Base-by-base conservation (phyloP, 2,888 invertebrate species). In the Eristalinus aeneus region DNA sequence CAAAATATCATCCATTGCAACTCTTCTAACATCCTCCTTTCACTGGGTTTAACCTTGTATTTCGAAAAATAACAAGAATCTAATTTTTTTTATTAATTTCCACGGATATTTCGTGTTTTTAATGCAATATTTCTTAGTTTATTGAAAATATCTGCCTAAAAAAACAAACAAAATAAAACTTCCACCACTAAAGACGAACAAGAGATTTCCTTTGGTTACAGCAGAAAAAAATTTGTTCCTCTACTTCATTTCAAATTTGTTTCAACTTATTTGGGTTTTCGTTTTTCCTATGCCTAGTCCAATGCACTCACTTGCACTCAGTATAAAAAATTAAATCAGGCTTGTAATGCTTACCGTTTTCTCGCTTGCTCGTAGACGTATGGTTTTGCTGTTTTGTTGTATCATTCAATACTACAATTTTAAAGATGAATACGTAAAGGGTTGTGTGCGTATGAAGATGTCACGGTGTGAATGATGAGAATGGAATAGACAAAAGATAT, bases 401-500 rank as follows among this genome's bases (percentile, higher is more conserved):
- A 81, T 54, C 65, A 73, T 68, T 53, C 53, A 46, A 54, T 64
- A 63, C 65, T 74, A 54, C 75, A 71, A 64, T 67, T 56, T 22
- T 60, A 67, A 74, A n/a, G 56, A 31, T 39, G 31, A 11, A 23
- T 34, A 61, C 20, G 61, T 31, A 23, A 34, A 10, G 20, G 34
- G 32, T 16, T 63, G 20, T 34, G 34, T 63, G 34, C 34, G 22
- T 64, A 22, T 72, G 39, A 34, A 68, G 53, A 54, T 77, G 71
- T 82, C 69, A 80, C 71, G 64, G 82, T 82, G 86, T 86, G 86
- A 82, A 86, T 82, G 82, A 78, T 74, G 86, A 82, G 74, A 86
- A 86, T 81, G 81, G 77, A 86, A 86, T 86, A 86, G 86, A 86
- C 86, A 86, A 86, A 84, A 86, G 86, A 86, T 82, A 82, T 82